Percentiles rank a stretch among this genome's conserved stretches.
These are phyloP conservation scores for Aramus guarauna DNA, from an alignment of 2,113 vertebrate genomes.

Conservation along the genomic window DNA sequence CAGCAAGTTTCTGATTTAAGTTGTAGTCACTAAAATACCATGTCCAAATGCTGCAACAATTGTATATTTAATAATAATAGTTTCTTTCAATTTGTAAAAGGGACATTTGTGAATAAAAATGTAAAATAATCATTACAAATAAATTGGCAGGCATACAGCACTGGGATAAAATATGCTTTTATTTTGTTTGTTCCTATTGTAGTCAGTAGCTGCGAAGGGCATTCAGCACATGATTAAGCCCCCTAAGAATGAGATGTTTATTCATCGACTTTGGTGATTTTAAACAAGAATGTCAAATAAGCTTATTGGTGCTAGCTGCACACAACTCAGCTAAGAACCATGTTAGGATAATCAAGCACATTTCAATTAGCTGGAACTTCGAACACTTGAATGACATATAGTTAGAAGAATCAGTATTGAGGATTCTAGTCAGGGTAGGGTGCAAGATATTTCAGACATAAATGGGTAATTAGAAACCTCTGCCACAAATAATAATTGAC, in stretches of 20 bases:
- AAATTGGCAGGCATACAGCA: background rate
- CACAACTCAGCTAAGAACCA: background rate
- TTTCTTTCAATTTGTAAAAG: background rate
- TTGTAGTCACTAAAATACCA: background rate
- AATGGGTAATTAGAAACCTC: conserved; percentile 48
- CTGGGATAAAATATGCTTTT: background rate
- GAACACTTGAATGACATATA: background rate
- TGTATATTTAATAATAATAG: background rate
- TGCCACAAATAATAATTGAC: conserved; percentile 47
- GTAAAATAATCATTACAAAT: background rate
- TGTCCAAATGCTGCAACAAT: background rate
- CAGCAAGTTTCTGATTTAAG: background rate
- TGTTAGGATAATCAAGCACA: conserved; percentile 15
- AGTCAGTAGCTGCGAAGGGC: background rate
- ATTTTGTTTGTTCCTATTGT: background rate
- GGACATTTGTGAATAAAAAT: background rate
- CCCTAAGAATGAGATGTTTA: background rate
- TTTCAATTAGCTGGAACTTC: conserved; percentile 23
- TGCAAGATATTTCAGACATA: conserved; percentile 41
- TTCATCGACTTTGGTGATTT: background rate
- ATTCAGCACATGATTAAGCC: background rate
- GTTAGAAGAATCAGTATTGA: conserved; percentile 24
- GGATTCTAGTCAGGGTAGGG: background rate
- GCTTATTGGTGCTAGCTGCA: background rate
- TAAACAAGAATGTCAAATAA: background rate